phyloP scores from a whole-genome alignment of 2,113 vertebrate species.

The Isichthys henryi region DNA sequence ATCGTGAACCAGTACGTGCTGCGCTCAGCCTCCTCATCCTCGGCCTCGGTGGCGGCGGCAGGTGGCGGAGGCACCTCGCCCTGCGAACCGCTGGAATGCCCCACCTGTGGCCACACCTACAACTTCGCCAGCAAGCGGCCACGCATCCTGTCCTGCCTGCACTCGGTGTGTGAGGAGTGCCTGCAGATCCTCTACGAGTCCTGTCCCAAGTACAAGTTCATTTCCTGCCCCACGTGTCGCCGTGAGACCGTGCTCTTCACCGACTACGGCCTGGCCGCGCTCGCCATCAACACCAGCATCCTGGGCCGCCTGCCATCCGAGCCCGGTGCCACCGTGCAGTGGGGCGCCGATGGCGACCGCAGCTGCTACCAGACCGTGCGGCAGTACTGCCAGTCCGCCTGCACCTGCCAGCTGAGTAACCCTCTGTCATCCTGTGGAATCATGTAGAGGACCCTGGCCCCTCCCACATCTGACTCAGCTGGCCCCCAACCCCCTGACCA shows the following conservation, averaged over 20 bases:
- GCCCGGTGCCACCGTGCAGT: slow-evolving; percentile 76
- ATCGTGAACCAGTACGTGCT: slow-evolving; percentile 95
- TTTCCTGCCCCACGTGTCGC: slow-evolving; percentile 94
- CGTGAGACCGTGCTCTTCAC: slow-evolving; percentile 98
- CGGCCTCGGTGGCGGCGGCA: slow-evolving; percentile 33
- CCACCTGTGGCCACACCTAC: slow-evolving; percentile 94
- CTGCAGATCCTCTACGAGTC: slow-evolving; percentile 98
- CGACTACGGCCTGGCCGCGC: slow-evolving; percentile 90
- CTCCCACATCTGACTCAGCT: slow-evolving; percentile 28
- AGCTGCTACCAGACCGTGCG: slow-evolving; percentile 99
- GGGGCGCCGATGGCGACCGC: slow-evolving; percentile 89
- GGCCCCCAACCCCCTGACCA: slow-evolving; percentile 30
- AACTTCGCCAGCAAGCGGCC: slow-evolving; percentile 90
- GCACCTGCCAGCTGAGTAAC: slow-evolving; percentile 92
- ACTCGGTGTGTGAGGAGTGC: slow-evolving; percentile 97
- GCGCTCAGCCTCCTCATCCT: slow-evolving; percentile 63
- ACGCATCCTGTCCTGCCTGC: slow-evolving; percentile 92
- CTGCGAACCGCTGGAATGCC: slow-evolving; percentile 90
- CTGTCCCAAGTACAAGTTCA: slow-evolving; percentile 99
- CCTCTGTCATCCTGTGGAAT: slow-evolving; percentile 92
- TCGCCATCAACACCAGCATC: slow-evolving; percentile 97
- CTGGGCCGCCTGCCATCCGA: slow-evolving; percentile 88
- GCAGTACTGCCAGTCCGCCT: slow-evolving; percentile 95
- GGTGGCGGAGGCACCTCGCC: slow-evolving; percentile 52
- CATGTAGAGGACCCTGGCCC: slow-evolving; percentile 70